Evolutionary conservation across 2,888 invertebrate species (phyloP).

Genomic region (Ypsolopha sequella): DNA sequence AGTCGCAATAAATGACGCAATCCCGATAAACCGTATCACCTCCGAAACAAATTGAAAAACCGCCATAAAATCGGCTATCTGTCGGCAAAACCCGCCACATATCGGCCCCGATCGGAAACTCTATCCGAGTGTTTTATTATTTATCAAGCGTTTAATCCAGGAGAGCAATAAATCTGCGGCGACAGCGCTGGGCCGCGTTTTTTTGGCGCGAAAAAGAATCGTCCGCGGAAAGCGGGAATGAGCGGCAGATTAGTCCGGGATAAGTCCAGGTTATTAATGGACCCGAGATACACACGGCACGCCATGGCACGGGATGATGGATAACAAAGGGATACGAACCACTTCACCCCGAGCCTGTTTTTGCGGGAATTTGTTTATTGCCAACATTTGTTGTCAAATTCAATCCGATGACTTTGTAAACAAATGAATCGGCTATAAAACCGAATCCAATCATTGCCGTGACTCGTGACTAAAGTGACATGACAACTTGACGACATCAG

Average conservation of each 20-base stretch:
- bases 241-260: slow-evolving; percentile 62
- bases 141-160: slow-evolving; percentile 45
- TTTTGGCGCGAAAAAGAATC: slow-evolving; percentile 61
- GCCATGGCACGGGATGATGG: slow-evolving; percentile 20
- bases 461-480: too few relatives aligned
- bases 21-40: slow-evolving; percentile 11
- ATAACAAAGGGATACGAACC: slow-evolving; percentile 40
- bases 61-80: slow-evolving; percentile 37
- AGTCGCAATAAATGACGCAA: slow-evolving; percentile 9
- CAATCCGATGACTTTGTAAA: too few relatives aligned
- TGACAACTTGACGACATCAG: too few relatives aligned
- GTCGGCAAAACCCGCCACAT: not conserved
- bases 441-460: not conserved
- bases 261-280: slow-evolving; percentile 66
- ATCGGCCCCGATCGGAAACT: slow-evolving; percentile 8
- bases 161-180: slow-evolving; percentile 54
- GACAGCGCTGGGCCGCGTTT: slow-evolving; percentile 35
- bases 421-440: not conserved
- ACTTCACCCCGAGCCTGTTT: not conserved
- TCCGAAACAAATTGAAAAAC: slow-evolving; percentile 50
- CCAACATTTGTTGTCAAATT: not conserved
- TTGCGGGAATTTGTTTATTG: slow-evolving; percentile 7
- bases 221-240: slow-evolving; percentile 65
- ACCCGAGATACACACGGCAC: slow-evolving; percentile 55
- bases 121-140: slow-evolving; percentile 37